A percentile compares a stretch with the other conserved stretches of the same genome.
phyloP scores from a whole-genome alignment of 1,140 invertebrate species.

The Pseudomyrmex sp. region DNA sequence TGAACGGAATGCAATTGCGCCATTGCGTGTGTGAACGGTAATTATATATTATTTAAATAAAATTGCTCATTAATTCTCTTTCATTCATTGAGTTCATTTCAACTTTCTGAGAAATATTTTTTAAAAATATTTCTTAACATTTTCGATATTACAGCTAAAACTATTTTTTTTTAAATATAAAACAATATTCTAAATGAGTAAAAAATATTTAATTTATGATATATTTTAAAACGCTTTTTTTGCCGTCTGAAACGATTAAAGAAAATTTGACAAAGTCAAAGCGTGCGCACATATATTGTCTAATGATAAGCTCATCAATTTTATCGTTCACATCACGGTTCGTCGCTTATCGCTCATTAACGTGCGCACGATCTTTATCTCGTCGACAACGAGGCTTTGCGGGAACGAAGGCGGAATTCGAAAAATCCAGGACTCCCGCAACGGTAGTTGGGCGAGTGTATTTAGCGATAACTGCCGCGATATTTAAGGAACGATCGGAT shows the following conservation, averaged over 20 bases:
- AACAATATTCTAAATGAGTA: too few species aligned
- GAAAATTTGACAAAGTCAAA: background rate
- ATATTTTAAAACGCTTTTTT: too few species aligned
- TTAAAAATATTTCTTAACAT: too few species aligned
- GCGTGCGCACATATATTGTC: background rate
- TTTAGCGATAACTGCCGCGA: slow-evolving; percentile 70
- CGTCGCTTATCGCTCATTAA: slow-evolving; percentile 36
- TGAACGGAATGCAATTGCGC: background rate
- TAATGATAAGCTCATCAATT: background rate
- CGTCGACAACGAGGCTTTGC: background rate
- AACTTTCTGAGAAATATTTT: background rate
- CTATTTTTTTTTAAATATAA: too few species aligned
- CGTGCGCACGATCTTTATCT: slow-evolving; percentile 1
- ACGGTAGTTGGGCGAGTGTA: slow-evolving; percentile 58
- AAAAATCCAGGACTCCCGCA: slow-evolving; percentile 60
- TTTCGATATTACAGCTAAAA: too few species aligned
- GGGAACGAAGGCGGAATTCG: slow-evolving; percentile 37
- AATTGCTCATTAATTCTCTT: background rate
- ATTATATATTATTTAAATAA: slow-evolving; percentile 8
- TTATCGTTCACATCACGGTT: background rate
- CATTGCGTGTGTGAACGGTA: slow-evolving; percentile 8
- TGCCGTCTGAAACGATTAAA: background rate
- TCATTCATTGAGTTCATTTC: background rate
- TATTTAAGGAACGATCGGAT: slow-evolving; percentile 66
- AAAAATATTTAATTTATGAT: too few species aligned